phyloP scores from a whole-genome alignment of 2,797 vertebrate genomes.

The Neoniphon sammara region DNA sequence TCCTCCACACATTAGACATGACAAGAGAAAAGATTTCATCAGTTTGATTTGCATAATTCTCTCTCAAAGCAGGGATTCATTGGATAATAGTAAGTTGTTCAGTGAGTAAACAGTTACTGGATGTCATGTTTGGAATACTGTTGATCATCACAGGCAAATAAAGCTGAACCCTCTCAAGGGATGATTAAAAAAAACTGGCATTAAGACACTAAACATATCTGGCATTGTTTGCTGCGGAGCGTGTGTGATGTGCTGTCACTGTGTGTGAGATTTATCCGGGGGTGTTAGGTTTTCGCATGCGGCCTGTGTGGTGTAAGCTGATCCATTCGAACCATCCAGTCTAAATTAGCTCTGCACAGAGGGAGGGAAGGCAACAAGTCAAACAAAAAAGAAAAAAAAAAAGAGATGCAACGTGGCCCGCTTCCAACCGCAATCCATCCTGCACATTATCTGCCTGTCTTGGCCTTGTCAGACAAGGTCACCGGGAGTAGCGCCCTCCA shows the following conservation, averaged over 20 bases:
- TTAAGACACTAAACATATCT: too few species aligned
- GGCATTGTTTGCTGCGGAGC: background rate
- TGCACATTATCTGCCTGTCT: conserved; percentile 51
- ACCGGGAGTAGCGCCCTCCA: conserved; percentile 66
- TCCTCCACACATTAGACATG: background rate
- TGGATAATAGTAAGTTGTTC: background rate
- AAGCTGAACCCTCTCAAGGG: background rate
- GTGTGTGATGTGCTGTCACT: background rate
- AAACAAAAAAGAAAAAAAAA: too few species aligned
- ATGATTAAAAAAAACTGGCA: too few species aligned
- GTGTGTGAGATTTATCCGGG: background rate
- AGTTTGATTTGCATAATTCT: background rate
- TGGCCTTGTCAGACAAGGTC: conserved; percentile 72
- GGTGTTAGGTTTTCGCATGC: background rate
- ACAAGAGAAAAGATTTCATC: background rate
- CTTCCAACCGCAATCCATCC: conserved; percentile 37
- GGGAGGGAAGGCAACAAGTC: conserved; percentile 36
- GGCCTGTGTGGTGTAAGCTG: background rate
- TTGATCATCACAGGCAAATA: background rate
- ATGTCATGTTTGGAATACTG: background rate
- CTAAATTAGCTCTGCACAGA: conserved; percentile 4
- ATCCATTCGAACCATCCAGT: background rate
- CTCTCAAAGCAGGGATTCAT: background rate
- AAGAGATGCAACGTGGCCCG: conserved; percentile 31
- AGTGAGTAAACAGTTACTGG: background rate